Conservation (phyloP, 2,888 invertebrate genomes). For the Apotomis capreana region DNA sequence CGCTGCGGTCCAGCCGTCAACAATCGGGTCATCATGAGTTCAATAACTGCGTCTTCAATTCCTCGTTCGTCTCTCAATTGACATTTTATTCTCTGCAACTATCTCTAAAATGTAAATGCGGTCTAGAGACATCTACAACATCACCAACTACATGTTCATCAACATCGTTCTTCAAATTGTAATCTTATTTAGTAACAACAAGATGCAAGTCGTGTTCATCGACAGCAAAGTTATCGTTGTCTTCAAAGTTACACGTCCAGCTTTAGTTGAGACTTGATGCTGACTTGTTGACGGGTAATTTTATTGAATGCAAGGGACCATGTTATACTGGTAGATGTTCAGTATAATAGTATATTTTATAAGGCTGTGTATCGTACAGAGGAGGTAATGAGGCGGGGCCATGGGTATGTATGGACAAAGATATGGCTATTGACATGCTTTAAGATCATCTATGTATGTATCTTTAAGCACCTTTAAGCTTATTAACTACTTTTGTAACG, state of each 20-base stretch:
- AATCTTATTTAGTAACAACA: constrained; percentile 26
- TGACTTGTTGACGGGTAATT: constrained; percentile 74
- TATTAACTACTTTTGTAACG: constrained; percentile 64
- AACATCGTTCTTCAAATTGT: constrained; percentile 28
- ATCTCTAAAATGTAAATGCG: constrained; percentile 81
- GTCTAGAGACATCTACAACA: constrained; percentile 74
- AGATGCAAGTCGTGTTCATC: constrained; percentile 12
- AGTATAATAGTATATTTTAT: constrained; percentile 67
- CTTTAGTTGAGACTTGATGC: constrained; percentile 70
- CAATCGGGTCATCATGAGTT: constrained; percentile 74
- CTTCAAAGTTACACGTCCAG: constrained; percentile 60
- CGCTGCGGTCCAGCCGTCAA: constrained; percentile 56
- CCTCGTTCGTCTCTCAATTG: constrained; percentile 78
- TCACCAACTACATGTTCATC: constrained; percentile 42
- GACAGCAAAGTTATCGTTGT: constrained; percentile 48
- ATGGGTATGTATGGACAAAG: constrained; percentile 74
- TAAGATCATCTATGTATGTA: constrained; percentile 62
- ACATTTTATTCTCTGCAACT: constrained; percentile 78
- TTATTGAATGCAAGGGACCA: constrained; percentile 73
- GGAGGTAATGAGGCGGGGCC: constrained; percentile 80
- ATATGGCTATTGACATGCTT: constrained; percentile 69
- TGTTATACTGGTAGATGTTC: constrained; percentile 60
- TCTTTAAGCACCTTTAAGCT: constrained; percentile 58
- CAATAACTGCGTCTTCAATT: constrained; percentile 77
- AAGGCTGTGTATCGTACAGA: constrained; percentile 70